Percentiles rank a stretch among this genome's conserved stretches.
Evolutionary conservation across 2,797 vertebrate species (phyloP).

Genomic region (Craterocephalus amniculus): DNA sequence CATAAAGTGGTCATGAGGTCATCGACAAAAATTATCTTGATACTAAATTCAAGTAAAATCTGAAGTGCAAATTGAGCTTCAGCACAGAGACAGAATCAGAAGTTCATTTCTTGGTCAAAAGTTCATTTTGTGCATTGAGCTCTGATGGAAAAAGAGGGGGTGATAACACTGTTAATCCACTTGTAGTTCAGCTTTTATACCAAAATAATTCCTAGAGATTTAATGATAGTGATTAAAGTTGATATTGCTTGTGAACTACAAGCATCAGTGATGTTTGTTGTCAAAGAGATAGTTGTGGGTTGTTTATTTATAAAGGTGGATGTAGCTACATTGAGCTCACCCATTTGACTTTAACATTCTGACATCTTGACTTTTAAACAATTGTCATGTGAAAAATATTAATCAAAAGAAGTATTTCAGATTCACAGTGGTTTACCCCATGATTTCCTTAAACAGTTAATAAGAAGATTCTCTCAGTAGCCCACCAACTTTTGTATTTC

Average conservation of each 20-base stretch:
- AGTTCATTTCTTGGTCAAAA: not conserved
- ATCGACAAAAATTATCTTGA: not conserved
- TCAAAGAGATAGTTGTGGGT: not conserved
- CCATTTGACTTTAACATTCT: not conserved
- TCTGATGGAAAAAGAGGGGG: not conserved
- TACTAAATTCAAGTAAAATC: too few relatives aligned
- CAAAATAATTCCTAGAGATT: not conserved
- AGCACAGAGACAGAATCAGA: not conserved
- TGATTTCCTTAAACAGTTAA: not conserved
- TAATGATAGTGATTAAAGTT: not conserved
- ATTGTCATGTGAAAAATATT: not conserved
- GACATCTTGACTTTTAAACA: not conserved
- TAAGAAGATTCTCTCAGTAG: not conserved
- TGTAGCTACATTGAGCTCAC: not conserved
- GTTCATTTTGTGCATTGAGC: not conserved
- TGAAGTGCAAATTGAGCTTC: not conserved
- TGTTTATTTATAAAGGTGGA: not conserved
- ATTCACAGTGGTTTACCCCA: too few relatives aligned
- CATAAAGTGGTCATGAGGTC: not conserved
- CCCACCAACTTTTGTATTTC: not conserved
- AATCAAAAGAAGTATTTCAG: not conserved
- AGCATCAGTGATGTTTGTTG: not conserved
- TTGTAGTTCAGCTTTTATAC: not conserved
- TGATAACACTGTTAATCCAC: not conserved
- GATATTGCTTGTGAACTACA: not conserved